phyloP scores from a whole-genome alignment of 1,140 invertebrate species.

The Drosophila orosa region DNA sequence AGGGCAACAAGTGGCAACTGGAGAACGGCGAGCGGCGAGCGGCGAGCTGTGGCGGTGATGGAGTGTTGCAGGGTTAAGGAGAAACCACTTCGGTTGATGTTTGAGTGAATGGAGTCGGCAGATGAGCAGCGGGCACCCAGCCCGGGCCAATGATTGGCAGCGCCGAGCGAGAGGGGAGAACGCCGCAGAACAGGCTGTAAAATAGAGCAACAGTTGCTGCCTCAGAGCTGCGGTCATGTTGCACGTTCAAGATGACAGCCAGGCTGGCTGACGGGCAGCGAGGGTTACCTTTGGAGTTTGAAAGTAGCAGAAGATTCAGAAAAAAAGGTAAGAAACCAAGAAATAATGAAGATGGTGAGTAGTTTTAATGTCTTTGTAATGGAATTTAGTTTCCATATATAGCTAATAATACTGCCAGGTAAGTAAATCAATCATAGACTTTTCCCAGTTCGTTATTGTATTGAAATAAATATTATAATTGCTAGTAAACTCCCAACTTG shows the following conservation, averaged over 20 bases:
- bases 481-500: neutral
- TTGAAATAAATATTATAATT: too few relatives aligned
- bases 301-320: too few relatives aligned
- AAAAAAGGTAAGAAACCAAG: neutral
- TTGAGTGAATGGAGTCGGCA: slow-evolving; percentile 73
- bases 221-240: slow-evolving; percentile 63
- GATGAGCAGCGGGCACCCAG: slow-evolving; percentile 63
- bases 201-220: slow-evolving; percentile 70
- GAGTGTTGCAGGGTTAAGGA: slow-evolving; percentile 44
- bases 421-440: neutral
- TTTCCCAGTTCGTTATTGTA: too few relatives aligned
- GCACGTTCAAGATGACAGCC: slow-evolving; percentile 51
- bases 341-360: neutral
- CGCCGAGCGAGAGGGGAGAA: slow-evolving; percentile 9
- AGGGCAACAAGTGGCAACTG: slow-evolving; percentile 59
- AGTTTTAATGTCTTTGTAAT: too few relatives aligned
- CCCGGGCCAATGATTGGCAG: slow-evolving; percentile 68
- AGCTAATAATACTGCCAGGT: too few relatives aligned
- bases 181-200: slow-evolving; percentile 60
- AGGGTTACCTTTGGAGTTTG: slow-evolving; percentile 20
- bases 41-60: slow-evolving; percentile 2
- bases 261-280: slow-evolving; percentile 36
- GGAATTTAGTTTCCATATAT: too few relatives aligned
- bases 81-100: slow-evolving; percentile 68
- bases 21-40: slow-evolving; percentile 5